These are phyloP conservation scores for Oxygymnocypris stewartii DNA, from an alignment of 2,113 vertebrate genomes.

Conservation along the genomic window DNA sequence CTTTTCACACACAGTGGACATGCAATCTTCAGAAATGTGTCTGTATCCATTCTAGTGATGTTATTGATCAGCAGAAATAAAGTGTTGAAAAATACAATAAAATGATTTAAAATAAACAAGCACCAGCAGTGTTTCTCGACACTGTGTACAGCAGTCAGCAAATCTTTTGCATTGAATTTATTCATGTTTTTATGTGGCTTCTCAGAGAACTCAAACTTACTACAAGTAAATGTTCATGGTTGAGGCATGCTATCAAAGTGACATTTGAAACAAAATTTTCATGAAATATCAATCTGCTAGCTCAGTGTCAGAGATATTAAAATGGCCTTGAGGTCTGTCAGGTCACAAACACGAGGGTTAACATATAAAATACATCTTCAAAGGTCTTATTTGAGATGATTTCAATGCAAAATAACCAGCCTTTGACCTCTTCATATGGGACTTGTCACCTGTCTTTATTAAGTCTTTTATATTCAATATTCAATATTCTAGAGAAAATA, in stretches of 20 bases:
- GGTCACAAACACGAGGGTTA: neutral
- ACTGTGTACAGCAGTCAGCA: neutral
- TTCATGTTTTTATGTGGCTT: neutral
- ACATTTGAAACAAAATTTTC: neutral
- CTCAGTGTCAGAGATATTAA: slow-evolving; percentile 1
- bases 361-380: neutral
- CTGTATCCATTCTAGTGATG: neutral
- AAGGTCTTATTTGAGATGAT: neutral
- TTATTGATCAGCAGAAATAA: neutral
- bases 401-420: slow-evolving; percentile 7
- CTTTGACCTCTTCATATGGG: neutral
- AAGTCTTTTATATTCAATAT: neutral
- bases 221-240: too few relatives aligned
- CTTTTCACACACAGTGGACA: neutral
- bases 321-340: slow-evolving; percentile 6
- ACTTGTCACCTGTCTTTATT: slow-evolving; percentile 4
- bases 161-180: neutral
- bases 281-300: neutral
- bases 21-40: neutral
- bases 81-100: neutral
- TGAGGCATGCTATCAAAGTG: neutral
- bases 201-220: neutral
- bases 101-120: neutral
- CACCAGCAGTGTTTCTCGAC: neutral
- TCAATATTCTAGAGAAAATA: neutral